Evolutionary conservation across 2,797 vertebrate genomes (phyloP).

Genomic region (Coluber constrictor): DNA sequence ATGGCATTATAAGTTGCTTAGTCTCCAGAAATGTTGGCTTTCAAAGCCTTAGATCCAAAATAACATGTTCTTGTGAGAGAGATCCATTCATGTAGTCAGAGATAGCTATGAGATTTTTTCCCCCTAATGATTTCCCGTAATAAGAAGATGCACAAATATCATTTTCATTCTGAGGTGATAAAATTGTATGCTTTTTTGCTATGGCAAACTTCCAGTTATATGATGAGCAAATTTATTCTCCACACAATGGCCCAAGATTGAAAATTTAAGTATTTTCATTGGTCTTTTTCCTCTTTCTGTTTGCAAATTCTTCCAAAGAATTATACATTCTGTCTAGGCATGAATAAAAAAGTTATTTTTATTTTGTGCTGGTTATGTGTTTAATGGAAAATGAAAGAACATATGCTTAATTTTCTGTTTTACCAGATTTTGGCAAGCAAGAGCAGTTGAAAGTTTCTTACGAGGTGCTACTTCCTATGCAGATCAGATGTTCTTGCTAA

Average conservation of each 20-base stretch:
- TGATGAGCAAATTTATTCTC: not conserved
- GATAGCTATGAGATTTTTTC: not conserved
- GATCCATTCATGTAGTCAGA: not conserved
- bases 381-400: not conserved
- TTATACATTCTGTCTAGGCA: not conserved
- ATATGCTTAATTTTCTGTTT: conserved; percentile 1
- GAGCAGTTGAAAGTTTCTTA: conserved; percentile 97
- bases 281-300: too few species aligned
- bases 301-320: not conserved
- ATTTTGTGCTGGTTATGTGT: not conserved
- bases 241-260: not conserved
- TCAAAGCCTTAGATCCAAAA: not conserved
- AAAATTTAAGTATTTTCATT: not conserved
- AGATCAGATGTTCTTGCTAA: conserved; percentile 97
- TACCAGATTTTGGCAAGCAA: conserved; percentile 95
- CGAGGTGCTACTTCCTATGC: conserved; percentile 97
- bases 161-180: not conserved
- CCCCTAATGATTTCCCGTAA: not conserved
- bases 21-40: not conserved
- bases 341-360: not conserved
- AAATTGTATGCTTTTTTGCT: not conserved
- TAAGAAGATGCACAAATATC: not conserved
- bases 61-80: not conserved
- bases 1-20: not conserved
- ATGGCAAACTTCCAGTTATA: not conserved